A percentile compares a stretch with the other conserved stretches of the same genome.
Evolutionary conservation across 2,797 vertebrate genomes (phyloP).

Genomic region (Catostomus latipinnis): DNA sequence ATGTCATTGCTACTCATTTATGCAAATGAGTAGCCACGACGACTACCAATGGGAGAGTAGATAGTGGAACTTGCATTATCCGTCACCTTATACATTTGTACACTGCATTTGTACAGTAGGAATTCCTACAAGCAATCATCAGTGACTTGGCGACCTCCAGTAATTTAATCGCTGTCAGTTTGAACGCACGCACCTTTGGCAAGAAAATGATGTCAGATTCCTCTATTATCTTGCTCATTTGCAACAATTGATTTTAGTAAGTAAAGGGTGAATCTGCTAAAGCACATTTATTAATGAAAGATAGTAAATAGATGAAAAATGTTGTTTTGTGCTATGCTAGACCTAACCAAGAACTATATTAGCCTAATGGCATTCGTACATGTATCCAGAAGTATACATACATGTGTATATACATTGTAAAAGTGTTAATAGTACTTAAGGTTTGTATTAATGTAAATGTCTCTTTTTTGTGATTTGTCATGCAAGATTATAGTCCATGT

Average conservation of each 20-base stretch:
- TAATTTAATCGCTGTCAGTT: too few species aligned
- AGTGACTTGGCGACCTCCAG: too few species aligned
- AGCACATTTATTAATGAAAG: neutral
- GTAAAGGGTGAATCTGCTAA: neutral
- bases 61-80: too few species aligned
- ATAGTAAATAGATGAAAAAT: neutral
- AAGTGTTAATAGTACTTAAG: slow-evolving; percentile 42
- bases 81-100: too few species aligned
- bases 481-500: slow-evolving; percentile 5
- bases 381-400: slow-evolving; percentile 62
- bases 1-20: too few species aligned
- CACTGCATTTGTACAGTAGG: too few species aligned
- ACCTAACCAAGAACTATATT: slow-evolving; percentile 24
- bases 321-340: slow-evolving; percentile 15
- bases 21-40: too few species aligned
- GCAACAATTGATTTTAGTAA: neutral
- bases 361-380: slow-evolving; percentile 50
- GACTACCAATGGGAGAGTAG: too few species aligned
- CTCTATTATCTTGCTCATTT: neutral
- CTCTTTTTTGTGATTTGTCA: slow-evolving; percentile 53
- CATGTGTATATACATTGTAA: slow-evolving; percentile 70
- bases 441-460: slow-evolving; percentile 41
- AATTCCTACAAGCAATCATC: too few species aligned
- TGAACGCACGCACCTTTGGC: slow-evolving; percentile 7
- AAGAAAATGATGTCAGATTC: neutral